Evolutionary conservation across 2,113 vertebrate genomes (phyloP).

Genomic region (Chroicocephalus ridibundus): DNA sequence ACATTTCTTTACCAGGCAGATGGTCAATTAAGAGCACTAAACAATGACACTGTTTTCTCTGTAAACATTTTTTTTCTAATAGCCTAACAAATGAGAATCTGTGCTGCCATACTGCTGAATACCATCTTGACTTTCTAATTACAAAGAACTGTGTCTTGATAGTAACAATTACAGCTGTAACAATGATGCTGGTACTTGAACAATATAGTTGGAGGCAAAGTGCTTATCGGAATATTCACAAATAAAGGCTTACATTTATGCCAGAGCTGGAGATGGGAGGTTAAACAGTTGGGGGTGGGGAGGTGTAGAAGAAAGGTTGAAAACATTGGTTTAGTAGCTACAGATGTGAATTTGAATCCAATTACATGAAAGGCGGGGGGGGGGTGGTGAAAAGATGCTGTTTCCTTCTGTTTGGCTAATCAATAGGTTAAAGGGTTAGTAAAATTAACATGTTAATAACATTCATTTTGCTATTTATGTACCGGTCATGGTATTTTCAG

Average conservation of each 20-base stretch:
- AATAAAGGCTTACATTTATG: conserved; percentile 79
- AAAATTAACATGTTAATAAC: conserved; percentile 74
- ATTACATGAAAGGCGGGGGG: conserved; percentile 61
- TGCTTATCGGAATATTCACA: conserved; percentile 82
- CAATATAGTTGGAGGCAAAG: conserved; percentile 80
- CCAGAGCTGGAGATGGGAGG: conserved; percentile 74
- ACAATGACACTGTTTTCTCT: conserved; percentile 86
- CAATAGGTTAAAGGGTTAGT: conserved; percentile 75
- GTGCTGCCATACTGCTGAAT: conserved; percentile 81
- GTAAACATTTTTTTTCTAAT: conserved; percentile 87
- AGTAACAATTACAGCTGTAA: conserved; percentile 86
- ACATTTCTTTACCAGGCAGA: conserved; percentile 84
- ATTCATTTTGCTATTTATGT: conserved; percentile 74
- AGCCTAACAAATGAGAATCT: conserved; percentile 85
- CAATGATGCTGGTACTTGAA: conserved; percentile 79
- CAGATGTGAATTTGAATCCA: conserved; percentile 83
- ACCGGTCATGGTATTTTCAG: conserved; percentile 42
- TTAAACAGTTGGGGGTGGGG: conserved; percentile 77
- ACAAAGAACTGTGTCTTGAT: conserved; percentile 85
- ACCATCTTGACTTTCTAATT: conserved; percentile 88
- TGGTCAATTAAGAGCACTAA: conserved; percentile 88
- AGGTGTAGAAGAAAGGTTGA: conserved; percentile 70
- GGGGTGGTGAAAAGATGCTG: conserved; percentile 62
- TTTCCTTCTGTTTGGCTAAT: conserved; percentile 79
- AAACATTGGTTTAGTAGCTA: conserved; percentile 77